phyloP scores from a whole-genome alignment of 2,113 vertebrate species.

The Hassar affinis region DNA sequence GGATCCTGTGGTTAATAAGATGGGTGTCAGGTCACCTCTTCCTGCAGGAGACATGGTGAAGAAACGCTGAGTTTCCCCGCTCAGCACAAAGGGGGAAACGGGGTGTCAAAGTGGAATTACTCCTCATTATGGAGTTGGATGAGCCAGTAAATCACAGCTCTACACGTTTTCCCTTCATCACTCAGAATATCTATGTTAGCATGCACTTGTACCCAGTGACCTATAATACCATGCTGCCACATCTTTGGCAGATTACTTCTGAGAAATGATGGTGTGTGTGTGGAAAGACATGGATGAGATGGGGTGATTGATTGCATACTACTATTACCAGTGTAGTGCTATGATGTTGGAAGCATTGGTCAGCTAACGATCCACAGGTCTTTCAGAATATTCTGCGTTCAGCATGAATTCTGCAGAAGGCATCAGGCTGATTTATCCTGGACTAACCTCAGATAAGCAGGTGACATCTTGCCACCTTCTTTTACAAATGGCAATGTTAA shows the following conservation, averaged over 20 bases:
- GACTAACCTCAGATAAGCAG: conserved; percentile 59
- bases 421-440: conserved; percentile 43
- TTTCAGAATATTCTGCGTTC: not conserved
- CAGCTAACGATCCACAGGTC: not conserved
- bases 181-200: conserved; percentile 62
- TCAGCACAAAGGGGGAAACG: conserved; percentile 42
- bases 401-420: conserved; percentile 9
- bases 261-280: conserved; percentile 28
- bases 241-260: conserved; percentile 36
- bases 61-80: conserved; percentile 54
- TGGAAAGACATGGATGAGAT: conserved; percentile 32
- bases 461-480: conserved; percentile 62
- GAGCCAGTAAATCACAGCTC: conserved; percentile 74
- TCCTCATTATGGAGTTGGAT: conserved; percentile 72
- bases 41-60: conserved; percentile 61
- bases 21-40: conserved; percentile 64
- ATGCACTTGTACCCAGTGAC: conserved; percentile 41
- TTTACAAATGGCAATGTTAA: conserved; percentile 71
- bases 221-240: conserved; percentile 49
- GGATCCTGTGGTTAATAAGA: conserved; percentile 69
- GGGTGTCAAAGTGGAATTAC: conserved; percentile 74
- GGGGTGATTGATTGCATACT: conserved; percentile 26
- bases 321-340: not conserved
- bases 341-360: not conserved
- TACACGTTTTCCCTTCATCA: conserved; percentile 66